Conservation (phyloP, 2,113 vertebrate species). For the Poeciliopsis occidentalis region DNA sequence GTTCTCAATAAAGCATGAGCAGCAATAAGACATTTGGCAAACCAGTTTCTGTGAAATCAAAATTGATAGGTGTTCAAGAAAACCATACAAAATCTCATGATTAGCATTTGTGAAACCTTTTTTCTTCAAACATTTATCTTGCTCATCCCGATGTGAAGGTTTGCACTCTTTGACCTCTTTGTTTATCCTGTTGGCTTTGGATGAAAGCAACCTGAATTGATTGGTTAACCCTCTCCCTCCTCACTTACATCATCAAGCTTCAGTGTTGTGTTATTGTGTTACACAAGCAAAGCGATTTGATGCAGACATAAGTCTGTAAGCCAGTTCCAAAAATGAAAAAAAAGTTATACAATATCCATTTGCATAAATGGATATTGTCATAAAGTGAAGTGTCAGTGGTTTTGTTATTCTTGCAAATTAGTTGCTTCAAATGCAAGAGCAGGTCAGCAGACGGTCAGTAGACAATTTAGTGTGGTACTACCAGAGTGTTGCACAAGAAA, state of each 20-base stretch:
- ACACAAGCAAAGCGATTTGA: constrained; percentile 50
- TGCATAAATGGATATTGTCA: constrained; percentile 14
- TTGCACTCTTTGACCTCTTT: neutral
- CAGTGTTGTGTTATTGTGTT: constrained; percentile 61
- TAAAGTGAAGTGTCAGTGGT: constrained; percentile 7
- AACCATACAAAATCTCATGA: neutral
- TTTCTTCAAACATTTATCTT: neutral
- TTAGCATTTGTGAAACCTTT: neutral
- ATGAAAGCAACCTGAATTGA: constrained; percentile 28
- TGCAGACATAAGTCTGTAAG: constrained; percentile 44
- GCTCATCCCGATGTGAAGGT: neutral
- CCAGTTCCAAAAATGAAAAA: constrained; percentile 21
- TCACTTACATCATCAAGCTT: constrained; percentile 9
- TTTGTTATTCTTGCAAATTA: constrained; percentile 15
- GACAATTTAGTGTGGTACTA: neutral
- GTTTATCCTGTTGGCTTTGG: constrained; percentile 1
- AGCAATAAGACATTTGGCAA: neutral
- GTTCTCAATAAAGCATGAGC: too few species aligned
- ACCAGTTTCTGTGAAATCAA: neutral
- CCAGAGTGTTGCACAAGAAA: neutral
- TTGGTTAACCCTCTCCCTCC: constrained; percentile 31
- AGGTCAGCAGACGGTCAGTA: neutral
- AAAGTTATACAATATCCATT: constrained; percentile 51
- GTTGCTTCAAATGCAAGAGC: constrained; percentile 2
- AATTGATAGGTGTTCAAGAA: neutral